Percentiles rank a stretch among this genome's conserved stretches.
phyloP scores from a whole-genome alignment of 1,140 invertebrate species.

The Orchesella cincta region DNA sequence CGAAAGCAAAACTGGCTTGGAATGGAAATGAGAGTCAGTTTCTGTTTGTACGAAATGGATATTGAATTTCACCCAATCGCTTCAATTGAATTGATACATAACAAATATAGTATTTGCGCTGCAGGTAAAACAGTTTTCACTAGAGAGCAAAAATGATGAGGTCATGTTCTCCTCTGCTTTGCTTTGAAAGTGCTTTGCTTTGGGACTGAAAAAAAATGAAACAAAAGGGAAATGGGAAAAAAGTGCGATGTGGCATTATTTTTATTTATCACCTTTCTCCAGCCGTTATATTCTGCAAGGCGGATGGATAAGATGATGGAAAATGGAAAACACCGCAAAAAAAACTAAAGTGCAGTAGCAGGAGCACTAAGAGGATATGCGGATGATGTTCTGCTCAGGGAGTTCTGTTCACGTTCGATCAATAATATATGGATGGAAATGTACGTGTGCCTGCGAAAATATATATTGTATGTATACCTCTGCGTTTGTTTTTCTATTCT shows the following conservation, averaged over 20 bases:
- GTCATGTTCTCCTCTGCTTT: too few species aligned
- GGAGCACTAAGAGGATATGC: neutral
- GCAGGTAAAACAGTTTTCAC: neutral
- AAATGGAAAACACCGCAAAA: neutral
- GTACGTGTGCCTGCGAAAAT: neutral
- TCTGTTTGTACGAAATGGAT: neutral
- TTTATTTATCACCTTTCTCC: conserved; percentile 9
- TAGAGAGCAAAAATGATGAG: neutral
- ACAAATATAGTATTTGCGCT: neutral
- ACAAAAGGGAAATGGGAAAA: neutral
- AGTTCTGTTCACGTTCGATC: neutral
- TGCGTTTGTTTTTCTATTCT: neutral
- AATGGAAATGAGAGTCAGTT: too few species aligned
- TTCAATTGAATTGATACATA: neutral
- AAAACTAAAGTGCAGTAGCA: neutral
- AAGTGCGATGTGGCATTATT: neutral
- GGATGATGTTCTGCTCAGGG: neutral
- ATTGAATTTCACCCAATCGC: neutral
- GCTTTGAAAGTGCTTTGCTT: too few species aligned
- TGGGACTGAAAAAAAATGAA: too few species aligned
- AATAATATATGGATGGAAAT: neutral
- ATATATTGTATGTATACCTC: neutral
- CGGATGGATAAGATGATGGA: neutral
- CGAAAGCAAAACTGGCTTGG: too few species aligned
- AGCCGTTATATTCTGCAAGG: neutral